Base-by-base conservation (phyloP, 2,113 vertebrate genomes). In the Beaufortia kweichowensis region DNA sequence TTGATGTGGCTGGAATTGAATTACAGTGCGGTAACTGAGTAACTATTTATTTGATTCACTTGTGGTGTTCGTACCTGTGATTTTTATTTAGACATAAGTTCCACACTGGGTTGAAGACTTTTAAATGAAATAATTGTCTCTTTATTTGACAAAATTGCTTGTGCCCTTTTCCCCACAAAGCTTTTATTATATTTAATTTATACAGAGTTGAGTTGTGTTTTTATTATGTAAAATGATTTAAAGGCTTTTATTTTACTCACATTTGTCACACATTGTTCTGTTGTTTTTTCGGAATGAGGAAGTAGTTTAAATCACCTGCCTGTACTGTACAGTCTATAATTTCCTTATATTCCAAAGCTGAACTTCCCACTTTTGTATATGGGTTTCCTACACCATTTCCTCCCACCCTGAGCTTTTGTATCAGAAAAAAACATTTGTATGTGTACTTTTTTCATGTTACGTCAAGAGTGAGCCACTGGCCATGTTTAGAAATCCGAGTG, bases 321-420 rank as follows among this genome's bases (percentile, higher is more conserved):
- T 48, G 71, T 31, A 61, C 56, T 61, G 71, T 74, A 31, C 11
- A 9, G 15, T 29, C 15, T 61, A 46, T 74, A 28, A 60, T 80
- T 80, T 69, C 64, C 57, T 23, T 66, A 55, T 69, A 62, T 62
- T 56, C 29, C 31, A 31, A 33, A 35, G 39, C 41, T 31, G 35
- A 46, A 63, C 72, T 80, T 68, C 63, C 63, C 55, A 61, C 71
- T 79, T 61, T 79, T 69, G 60, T 50, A 23, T 56, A 33, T 43
- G 46, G 65, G 23, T 75, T 69, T 75, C 64, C 43, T 69, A 41
- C 29, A 2, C 17, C 17, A 2, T 26, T 61, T 33, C 60, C 35
- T 64, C 33, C 2, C 26, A 24, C 4, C 15, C 62, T 8, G 28
- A 56, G 50, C 14, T 29, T 65, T 63, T 28, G 6, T 57, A 60